These are phyloP conservation scores for Heterohyrax brucei DNA, from an alignment of 2,797 vertebrate species.

Conservation along the genomic window DNA sequence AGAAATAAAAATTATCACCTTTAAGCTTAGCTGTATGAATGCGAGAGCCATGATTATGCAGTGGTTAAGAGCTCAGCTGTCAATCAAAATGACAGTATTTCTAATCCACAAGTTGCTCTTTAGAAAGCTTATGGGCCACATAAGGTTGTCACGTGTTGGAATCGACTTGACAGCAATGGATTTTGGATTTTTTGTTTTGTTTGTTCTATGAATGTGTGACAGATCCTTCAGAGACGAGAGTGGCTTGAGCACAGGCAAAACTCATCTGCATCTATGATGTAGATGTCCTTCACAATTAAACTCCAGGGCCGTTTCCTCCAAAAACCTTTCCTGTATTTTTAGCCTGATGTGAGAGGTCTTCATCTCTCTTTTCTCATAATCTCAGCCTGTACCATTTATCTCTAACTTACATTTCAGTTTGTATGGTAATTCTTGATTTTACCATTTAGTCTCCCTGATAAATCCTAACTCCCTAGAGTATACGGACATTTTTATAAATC, in stretches of 20 bases:
- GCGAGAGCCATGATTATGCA: no score
- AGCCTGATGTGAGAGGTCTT: background rate
- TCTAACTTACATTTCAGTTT: background rate
- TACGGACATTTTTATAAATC: background rate
- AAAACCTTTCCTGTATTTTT: background rate
- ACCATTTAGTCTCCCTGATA: background rate
- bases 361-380: background rate
- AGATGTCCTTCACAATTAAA: no score
- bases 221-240: background rate
- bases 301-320: background rate
- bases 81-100: no score
- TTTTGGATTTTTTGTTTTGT: no score
- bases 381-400: background rate
- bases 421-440: background rate
- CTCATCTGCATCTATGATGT: accelerated
- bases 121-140: no score
- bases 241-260: background rate
- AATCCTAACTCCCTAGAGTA: background rate
- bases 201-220: accelerated
- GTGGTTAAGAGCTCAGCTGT: no score
- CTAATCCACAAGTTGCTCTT: no score
- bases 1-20: background rate
- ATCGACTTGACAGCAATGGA: no score
- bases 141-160: no score
- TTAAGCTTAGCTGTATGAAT: background rate